Percentiles rank a stretch among this genome's conserved stretches.
These are phyloP conservation scores for Dipodomys merriami DNA, from an alignment of 2,113 vertebrate genomes.

Conservation along the genomic window DNA sequence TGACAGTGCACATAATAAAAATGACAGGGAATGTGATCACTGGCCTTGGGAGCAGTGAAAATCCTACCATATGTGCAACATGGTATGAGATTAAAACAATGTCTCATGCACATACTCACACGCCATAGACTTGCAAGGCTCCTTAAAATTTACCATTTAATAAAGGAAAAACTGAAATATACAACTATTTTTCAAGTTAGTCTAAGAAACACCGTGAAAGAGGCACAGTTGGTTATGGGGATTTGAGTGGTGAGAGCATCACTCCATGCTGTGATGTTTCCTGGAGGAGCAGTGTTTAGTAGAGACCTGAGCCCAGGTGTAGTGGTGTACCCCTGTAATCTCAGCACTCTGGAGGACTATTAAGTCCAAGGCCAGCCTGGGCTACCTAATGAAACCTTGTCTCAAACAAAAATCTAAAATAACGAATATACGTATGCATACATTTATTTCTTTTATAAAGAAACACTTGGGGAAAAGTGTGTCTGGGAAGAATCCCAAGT, in stretches of 20 bases:
- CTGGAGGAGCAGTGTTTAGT: not conserved
- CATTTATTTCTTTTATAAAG: too few relatives aligned
- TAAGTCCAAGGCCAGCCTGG: not conserved
- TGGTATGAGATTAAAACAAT: not conserved
- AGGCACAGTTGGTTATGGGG: not conserved
- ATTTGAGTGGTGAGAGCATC: not conserved
- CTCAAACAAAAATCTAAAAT: not conserved
- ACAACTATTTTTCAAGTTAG: conserved; percentile 14
- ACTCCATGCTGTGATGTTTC: not conserved
- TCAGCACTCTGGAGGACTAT: not conserved
- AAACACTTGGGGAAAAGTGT: not conserved
- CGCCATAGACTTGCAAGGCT: not conserved
- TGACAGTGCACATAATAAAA: not conserved
- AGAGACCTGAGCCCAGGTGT: too few relatives aligned
- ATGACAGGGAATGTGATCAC: not conserved
- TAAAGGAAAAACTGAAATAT: not conserved
- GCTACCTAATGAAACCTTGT: not conserved
- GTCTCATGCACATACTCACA: too few relatives aligned
- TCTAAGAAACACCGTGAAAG: not conserved
- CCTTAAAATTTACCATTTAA: conserved; percentile 6
- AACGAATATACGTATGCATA: too few relatives aligned
- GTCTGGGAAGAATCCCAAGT: not conserved
- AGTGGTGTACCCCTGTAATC: not conserved
- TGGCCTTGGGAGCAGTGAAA: conserved; percentile 5
- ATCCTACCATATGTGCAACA: not conserved